These are phyloP conservation scores for Mohoua ochrocephala DNA, from an alignment of 2,113 vertebrate species.

Conservation along the genomic window DNA sequence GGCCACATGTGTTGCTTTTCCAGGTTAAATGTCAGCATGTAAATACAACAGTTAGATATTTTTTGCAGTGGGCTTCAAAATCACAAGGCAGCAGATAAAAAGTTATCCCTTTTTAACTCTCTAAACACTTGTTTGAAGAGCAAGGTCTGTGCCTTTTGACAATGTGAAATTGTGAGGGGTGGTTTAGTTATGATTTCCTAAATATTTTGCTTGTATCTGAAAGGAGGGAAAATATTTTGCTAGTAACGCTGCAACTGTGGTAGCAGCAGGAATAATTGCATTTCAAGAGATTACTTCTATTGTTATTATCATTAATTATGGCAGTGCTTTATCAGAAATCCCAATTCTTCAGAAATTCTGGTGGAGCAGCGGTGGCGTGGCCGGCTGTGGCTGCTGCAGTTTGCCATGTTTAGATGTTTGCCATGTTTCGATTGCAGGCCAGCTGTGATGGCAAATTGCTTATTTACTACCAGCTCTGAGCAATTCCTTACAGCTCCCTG, in stretches of 20 bases:
- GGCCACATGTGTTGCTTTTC: background rate
- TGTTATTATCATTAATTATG: background rate
- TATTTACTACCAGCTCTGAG: background rate
- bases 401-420: background rate
- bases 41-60: background rate
- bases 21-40: slow-evolving; percentile 11
- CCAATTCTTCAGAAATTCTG: background rate
- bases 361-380: background rate
- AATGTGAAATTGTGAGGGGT: background rate
- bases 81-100: background rate
- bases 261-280: background rate
- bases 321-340: background rate
- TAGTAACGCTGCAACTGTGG: background rate
- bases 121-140: background rate
- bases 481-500: background rate
- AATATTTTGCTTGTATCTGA: background rate
- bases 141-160: background rate
- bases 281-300: background rate
- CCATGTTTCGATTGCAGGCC: background rate
- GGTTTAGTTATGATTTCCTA: background rate
- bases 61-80: background rate
- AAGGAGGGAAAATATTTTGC: background rate
- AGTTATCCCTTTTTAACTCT: background rate
- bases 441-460: slow-evolving; percentile 15
- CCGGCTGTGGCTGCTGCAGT: background rate